A percentile compares a stretch with the other conserved stretches of the same genome.
Evolutionary conservation across 2,113 vertebrate genomes (phyloP).

Genomic region (Sorex fumeus): DNA sequence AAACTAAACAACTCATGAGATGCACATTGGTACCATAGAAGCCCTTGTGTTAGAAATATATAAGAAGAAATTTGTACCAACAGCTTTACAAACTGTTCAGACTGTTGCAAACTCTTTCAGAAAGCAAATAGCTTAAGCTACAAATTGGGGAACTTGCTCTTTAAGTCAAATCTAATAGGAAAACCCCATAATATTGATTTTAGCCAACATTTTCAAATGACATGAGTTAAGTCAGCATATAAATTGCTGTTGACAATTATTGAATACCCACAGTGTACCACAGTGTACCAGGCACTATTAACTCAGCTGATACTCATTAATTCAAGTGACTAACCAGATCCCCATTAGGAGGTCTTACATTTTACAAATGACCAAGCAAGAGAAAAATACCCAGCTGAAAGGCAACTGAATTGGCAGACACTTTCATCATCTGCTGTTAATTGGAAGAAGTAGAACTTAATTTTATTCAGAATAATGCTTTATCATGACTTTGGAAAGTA

Average conservation of each 20-base stretch:
- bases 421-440: conserved; percentile 83
- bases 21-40: neutral
- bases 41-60: neutral
- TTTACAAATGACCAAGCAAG: conserved; percentile 83
- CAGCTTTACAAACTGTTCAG: conserved; percentile 5
- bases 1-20: neutral
- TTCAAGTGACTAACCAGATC: conserved; percentile 72
- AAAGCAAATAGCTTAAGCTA: neutral
- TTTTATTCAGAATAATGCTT: conserved; percentile 81
- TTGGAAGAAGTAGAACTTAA: conserved; percentile 81
- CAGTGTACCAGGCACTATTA: conserved; percentile 50
- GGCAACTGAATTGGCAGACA: conserved; percentile 74
- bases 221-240: conserved; percentile 50
- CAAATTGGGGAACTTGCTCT: conserved; percentile 12
- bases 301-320: conserved; percentile 80
- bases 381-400: conserved; percentile 81
- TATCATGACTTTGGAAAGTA: conserved; percentile 67
- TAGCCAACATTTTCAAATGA: conserved; percentile 38
- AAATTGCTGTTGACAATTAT: conserved; percentile 71
- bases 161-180: conserved; percentile 49
- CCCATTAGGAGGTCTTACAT: conserved; percentile 72
- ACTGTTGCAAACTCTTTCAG: neutral
- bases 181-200: conserved; percentile 59
- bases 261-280: conserved; percentile 56
- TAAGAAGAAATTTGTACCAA: neutral